A percentile compares a stretch with the other conserved stretches of the same genome.
phyloP scores from a whole-genome alignment of 2,797 vertebrate genomes.

The Phalanger gymnotis region DNA sequence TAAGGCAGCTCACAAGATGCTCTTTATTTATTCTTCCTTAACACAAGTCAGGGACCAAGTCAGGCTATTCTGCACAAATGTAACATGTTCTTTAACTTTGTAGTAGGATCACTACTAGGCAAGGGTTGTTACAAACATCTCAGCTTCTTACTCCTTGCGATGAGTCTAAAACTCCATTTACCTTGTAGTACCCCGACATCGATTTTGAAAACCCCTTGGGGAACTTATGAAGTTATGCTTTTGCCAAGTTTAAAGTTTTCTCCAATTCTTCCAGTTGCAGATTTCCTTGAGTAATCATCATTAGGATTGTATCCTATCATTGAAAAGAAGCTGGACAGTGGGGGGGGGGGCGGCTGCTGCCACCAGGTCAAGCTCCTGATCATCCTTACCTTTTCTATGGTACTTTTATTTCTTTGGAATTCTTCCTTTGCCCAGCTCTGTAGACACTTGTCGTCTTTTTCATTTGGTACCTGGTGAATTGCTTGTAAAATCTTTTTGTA shows the following conservation, averaged over 20 bases:
- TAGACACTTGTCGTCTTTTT: slow-evolving; percentile 89
- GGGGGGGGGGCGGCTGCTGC: fast-evolving
- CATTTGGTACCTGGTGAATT: slow-evolving; percentile 87
- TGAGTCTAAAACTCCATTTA: not conserved
- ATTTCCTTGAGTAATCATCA: slow-evolving; percentile 97
- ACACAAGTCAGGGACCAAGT: not conserved
- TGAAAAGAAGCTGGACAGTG: not conserved
- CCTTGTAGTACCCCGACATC: not conserved
- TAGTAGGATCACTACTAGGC: slow-evolving; percentile 12
- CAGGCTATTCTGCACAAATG: slow-evolving; percentile 13
- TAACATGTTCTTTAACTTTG: not conserved
- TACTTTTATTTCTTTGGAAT: slow-evolving; percentile 91
- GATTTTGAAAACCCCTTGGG: slow-evolving; percentile 48
- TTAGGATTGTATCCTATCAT: slow-evolving; percentile 90
- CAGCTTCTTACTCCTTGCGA: not conserved
- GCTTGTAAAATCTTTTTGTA: slow-evolving; percentile 91
- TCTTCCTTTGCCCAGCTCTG: slow-evolving; percentile 92
- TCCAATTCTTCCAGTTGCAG: slow-evolving; percentile 94
- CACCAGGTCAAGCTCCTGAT: not conserved
- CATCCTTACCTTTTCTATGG: slow-evolving; percentile 89
- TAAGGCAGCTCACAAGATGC: not conserved
- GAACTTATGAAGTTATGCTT: slow-evolving; percentile 80
- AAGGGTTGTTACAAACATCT: slow-evolving; percentile 1
- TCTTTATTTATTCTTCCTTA: slow-evolving; percentile 36
- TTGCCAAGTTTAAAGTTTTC: slow-evolving; percentile 89